Percentiles rank a stretch among this genome's conserved stretches.
Evolutionary conservation across 2,113 vertebrate species (phyloP).

Genomic region (Centrocercus urophasianus): DNA sequence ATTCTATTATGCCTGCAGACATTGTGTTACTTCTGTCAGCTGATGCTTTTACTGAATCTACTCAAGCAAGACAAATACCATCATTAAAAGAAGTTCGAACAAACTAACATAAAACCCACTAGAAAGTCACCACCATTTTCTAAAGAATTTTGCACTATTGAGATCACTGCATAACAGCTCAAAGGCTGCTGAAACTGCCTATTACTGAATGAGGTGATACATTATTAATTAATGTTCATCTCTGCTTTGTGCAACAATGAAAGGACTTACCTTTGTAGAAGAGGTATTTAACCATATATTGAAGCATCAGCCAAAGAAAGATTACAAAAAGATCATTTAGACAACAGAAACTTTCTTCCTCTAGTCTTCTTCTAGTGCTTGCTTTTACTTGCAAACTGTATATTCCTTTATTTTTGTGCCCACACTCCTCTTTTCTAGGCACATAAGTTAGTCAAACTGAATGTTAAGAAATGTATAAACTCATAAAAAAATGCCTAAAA

Average conservation of each 20-base stretch:
- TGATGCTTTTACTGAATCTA: neutral
- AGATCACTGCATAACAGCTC: neutral
- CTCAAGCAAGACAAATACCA: neutral
- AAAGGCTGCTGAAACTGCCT: neutral
- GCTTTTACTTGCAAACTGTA: neutral
- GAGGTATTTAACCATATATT: neutral
- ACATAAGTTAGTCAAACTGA: neutral
- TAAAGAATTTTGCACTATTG: neutral
- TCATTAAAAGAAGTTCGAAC: neutral
- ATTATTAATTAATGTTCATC: neutral
- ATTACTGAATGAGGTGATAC: neutral
- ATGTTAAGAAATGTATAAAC: neutral
- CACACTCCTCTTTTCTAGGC: neutral
- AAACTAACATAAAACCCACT: neutral
- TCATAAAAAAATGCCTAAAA: neutral
- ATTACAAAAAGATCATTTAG: neutral
- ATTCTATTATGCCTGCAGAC: neutral
- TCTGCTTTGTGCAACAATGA: rapidly evolving
- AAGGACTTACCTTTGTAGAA: rapidly evolving
- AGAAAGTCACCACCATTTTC: neutral
- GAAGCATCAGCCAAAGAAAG: neutral
- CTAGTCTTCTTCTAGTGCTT: neutral
- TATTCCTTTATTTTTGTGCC: neutral
- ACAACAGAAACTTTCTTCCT: neutral
- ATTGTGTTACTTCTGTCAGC: neutral